A percentile compares a stretch with the other conserved stretches of the same genome.
Evolutionary conservation across 2,113 vertebrate genomes (phyloP).

Genomic region (Menura novaehollandiae): DNA sequence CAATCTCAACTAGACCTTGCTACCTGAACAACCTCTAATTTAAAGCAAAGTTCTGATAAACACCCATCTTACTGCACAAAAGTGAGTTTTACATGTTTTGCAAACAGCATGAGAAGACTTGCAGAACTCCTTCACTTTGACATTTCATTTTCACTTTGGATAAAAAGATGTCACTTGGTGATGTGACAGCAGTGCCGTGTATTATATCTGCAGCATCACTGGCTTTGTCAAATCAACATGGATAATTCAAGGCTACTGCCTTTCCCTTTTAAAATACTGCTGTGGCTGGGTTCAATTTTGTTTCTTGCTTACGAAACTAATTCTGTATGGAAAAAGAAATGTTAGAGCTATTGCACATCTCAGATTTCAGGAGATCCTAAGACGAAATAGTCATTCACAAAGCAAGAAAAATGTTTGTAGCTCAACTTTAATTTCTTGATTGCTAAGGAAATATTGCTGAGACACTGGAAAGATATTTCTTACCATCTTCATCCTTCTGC

Average conservation of each 20-base stretch:
- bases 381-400: not conserved
- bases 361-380: slow-evolving; percentile 16
- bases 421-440: slow-evolving; percentile 40
- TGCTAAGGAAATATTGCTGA: slow-evolving; percentile 6
- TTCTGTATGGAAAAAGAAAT: not conserved
- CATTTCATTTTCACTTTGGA: slow-evolving; percentile 61
- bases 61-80: not conserved
- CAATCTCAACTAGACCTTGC: not conserved
- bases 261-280: slow-evolving; percentile 19
- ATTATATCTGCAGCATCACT: slow-evolving; percentile 39
- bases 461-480: not conserved
- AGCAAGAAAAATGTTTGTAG: not conserved
- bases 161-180: slow-evolving; percentile 51
- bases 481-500: not conserved
- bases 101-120: slow-evolving; percentile 18
- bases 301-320: slow-evolving; percentile 23
- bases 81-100: slow-evolving; percentile 20
- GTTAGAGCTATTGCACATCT: not conserved
- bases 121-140: slow-evolving; percentile 28
- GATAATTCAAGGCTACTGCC: slow-evolving; percentile 55
- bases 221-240: slow-evolving; percentile 33
- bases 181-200: slow-evolving; percentile 14
- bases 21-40: not conserved
- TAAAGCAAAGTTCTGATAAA: slow-evolving; percentile 26
- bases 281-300: slow-evolving; percentile 22